These are phyloP conservation scores for Leptoteleia sp. DNA, from an alignment of 1,140 invertebrate genomes.

Conservation along the genomic window DNA sequence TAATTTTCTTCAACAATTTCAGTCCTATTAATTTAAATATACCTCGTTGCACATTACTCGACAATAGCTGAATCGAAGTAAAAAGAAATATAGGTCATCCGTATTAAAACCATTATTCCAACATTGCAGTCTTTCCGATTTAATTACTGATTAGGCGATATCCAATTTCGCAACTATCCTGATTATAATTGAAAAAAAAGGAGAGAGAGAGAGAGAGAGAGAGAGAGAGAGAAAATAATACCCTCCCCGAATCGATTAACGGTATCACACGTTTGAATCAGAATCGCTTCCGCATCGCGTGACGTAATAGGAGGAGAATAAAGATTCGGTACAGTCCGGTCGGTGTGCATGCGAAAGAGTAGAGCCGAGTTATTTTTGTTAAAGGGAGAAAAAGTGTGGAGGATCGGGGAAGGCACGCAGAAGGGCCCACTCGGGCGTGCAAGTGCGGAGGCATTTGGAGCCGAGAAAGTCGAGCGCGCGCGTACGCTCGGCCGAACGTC, in stretches of 20 bases:
- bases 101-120: no score
- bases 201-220: no score
- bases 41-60: no score
- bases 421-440: constrained; percentile 72
- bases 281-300: constrained; percentile 43
- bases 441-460: constrained; percentile 80
- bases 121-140: no score
- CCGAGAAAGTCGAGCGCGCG: constrained; percentile 58
- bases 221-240: no score
- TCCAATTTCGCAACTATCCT: background rate
- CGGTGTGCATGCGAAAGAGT: constrained; percentile 46
- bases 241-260: constrained; percentile 25
- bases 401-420: constrained; percentile 51
- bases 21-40: no score
- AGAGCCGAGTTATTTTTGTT: constrained; percentile 60
- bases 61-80: no score
- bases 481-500: constrained; percentile 57
- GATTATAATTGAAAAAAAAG: constrained; percentile 4
- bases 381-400: constrained; percentile 56
- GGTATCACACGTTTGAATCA: constrained; percentile 15
- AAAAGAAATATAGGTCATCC: no score
- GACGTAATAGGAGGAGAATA: constrained; percentile 21
- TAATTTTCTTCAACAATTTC: no score
- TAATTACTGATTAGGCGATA: no score
- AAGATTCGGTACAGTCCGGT: constrained; percentile 48